A percentile compares a stretch with the other conserved stretches of the same genome.
Evolutionary conservation across 2,113 vertebrate species (phyloP).

Genomic region (Procapra przewalskii): DNA sequence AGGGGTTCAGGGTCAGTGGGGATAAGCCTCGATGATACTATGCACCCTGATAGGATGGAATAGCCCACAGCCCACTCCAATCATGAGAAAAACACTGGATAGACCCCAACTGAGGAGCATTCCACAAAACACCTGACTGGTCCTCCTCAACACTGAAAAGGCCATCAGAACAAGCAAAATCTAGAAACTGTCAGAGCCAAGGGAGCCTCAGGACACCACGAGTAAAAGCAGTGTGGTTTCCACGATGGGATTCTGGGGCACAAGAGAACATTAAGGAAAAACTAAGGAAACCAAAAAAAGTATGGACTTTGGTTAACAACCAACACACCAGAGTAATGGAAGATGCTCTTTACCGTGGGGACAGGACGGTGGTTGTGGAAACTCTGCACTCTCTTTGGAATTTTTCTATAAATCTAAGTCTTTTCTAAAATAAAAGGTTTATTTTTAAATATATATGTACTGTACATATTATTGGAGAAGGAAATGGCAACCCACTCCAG

Average conservation of each 20-base stretch:
- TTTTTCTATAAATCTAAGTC: background rate
- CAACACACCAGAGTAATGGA: fast-evolving
- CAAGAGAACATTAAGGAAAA: background rate
- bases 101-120: background rate
- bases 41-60: background rate
- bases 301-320: background rate
- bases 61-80: background rate
- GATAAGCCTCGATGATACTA: background rate
- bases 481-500: background rate
- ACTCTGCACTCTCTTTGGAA: background rate
- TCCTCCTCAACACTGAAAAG: background rate
- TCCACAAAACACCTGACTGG: background rate
- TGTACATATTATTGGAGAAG: background rate
- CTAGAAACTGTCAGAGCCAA: background rate
- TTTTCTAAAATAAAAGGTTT: background rate
- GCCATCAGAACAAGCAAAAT: background rate
- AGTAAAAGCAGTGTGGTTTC: background rate
- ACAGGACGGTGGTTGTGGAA: background rate
- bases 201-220: background rate
- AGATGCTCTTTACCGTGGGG: background rate
- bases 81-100: background rate
- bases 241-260: background rate
- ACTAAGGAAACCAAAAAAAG: background rate
- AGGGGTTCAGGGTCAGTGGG: background rate
- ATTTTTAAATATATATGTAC: background rate